Evolutionary conservation across 2,113 vertebrate species (phyloP).

Genomic region (Rousettus leschenaultii): DNA sequence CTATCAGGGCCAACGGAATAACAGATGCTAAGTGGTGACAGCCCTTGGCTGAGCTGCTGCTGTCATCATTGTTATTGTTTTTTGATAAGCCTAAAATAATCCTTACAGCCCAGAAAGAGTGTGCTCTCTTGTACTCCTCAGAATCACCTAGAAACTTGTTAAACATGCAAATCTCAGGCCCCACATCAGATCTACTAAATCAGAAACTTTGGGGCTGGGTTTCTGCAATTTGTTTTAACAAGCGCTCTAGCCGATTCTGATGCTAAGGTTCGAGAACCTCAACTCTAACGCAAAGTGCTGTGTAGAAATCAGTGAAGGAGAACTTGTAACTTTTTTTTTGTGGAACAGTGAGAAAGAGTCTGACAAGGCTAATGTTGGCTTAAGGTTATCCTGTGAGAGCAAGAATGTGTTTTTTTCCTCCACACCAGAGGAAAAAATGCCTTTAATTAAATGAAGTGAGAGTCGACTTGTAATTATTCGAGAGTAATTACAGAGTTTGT

Average conservation of each 20-base stretch:
- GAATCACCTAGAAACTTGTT: not conserved
- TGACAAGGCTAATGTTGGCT: not conserved
- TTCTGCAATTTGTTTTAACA: not conserved
- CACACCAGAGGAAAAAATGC: not conserved
- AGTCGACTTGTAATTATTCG: constrained; percentile 59
- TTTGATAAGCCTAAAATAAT: not conserved
- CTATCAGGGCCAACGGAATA: not conserved
- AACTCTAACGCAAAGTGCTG: not conserved
- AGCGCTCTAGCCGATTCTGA: not conserved
- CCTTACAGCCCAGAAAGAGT: no score
- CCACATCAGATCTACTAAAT: not conserved
- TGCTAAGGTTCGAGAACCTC: not conserved
- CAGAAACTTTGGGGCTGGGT: not conserved
- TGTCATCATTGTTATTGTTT: not conserved
- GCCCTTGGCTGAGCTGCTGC: no score
- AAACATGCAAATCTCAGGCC: not conserved
- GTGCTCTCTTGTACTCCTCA: not conserved
- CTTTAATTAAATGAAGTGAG: constrained; percentile 50
- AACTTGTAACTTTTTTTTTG: not conserved
- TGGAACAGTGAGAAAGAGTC: not conserved
- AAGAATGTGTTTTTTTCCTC: not conserved
- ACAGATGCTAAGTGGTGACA: not conserved
- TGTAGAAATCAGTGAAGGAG: not conserved
- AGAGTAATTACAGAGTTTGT: constrained; percentile 45
- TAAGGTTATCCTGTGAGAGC: not conserved